Evolutionary conservation across 2,888 invertebrate genomes (phyloP).

Genomic region (Blastobasis lacticolella): DNA sequence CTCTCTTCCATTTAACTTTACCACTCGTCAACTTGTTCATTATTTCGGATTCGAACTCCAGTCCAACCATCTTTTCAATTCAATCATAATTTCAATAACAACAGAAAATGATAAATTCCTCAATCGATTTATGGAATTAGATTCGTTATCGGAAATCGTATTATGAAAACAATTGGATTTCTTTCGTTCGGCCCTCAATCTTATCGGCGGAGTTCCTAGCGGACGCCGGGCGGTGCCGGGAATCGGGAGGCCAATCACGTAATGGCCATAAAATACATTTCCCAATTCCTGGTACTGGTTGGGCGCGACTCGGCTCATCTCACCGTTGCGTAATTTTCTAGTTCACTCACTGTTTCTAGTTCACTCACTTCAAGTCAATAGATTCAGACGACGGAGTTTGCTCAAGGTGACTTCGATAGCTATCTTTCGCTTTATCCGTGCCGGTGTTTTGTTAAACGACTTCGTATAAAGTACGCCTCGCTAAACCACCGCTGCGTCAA

Average conservation of each 20-base stretch:
- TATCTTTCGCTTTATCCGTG: too few species aligned
- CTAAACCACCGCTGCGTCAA: not conserved
- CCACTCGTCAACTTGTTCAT: too few species aligned
- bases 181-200: constrained; percentile 6
- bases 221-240: too few species aligned
- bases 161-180: constrained; percentile 14
- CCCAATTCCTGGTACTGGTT: constrained; percentile 15
- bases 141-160: constrained; percentile 8
- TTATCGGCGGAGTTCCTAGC: not conserved
- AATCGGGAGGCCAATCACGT: constrained; percentile 39
- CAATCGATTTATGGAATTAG: not conserved
- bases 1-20: too few species aligned
- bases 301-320: not conserved
- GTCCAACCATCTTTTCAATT: too few species aligned
- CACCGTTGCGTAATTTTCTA: not conserved
- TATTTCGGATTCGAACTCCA: too few species aligned
- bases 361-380: not conserved
- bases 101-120: too few species aligned
- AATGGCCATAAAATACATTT: constrained; percentile 35
- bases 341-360: not conserved
- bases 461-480: not conserved
- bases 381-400: not conserved
- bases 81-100: too few species aligned
- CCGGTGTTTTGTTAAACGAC: too few species aligned
- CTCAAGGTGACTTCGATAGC: not conserved